phyloP scores from a whole-genome alignment of 2,888 invertebrate genomes.

The Pyrgus malvae region DNA sequence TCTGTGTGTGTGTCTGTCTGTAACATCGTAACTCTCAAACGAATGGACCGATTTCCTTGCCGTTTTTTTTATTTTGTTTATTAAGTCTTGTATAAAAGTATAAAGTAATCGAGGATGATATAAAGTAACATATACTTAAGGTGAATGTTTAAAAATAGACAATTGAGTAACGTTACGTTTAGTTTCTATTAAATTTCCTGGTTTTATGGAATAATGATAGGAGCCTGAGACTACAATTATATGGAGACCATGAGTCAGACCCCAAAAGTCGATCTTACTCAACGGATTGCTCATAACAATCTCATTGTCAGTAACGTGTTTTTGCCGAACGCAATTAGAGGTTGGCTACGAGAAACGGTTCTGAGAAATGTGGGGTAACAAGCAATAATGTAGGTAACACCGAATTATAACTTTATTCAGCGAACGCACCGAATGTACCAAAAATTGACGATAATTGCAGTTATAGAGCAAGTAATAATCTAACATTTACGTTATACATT shows the following conservation, averaged over 20 bases:
- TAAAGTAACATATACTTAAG: too few species aligned
- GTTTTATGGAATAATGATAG: background rate
- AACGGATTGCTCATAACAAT: slow-evolving; percentile 65
- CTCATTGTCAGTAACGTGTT: slow-evolving; percentile 62
- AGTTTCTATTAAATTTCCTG: background rate
- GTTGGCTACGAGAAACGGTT: slow-evolving; percentile 42
- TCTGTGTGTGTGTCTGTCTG: too few species aligned
- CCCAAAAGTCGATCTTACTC: slow-evolving; percentile 55
- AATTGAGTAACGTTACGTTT: too few species aligned
- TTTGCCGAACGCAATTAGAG: slow-evolving; percentile 68
- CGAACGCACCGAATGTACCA: slow-evolving; percentile 34
- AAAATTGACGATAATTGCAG: slow-evolving; percentile 33
- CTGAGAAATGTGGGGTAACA: slow-evolving; percentile 43
- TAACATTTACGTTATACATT: too few species aligned
- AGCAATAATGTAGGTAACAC: slow-evolving; percentile 36
- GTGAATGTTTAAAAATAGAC: too few species aligned
- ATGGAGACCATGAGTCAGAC: slow-evolving; percentile 50
- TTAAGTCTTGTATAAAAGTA: too few species aligned
- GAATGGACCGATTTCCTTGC: too few species aligned
- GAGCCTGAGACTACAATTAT: background rate
- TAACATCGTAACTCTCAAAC: too few species aligned
- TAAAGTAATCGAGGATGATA: too few species aligned
- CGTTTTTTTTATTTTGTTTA: too few species aligned
- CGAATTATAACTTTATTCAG: slow-evolving; percentile 40
- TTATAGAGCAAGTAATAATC: slow-evolving; percentile 1